Percentiles rank a stretch among this genome's conserved stretches.
Conservation (phyloP, 2,888 invertebrate genomes). For the Chalcis sispes region DNA sequence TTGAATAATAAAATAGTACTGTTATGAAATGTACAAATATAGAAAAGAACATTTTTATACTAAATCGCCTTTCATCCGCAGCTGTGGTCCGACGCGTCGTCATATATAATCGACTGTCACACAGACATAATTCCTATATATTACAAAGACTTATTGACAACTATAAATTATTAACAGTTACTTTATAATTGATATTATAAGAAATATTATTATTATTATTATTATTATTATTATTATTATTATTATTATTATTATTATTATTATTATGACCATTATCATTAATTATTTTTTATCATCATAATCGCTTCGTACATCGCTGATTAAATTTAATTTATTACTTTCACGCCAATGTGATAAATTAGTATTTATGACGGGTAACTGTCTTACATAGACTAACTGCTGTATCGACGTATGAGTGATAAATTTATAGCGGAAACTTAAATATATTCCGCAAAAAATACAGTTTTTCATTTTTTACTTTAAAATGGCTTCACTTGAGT, state of each 20-base stretch:
- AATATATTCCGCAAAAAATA: constrained; percentile 22
- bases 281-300: constrained; percentile 44
- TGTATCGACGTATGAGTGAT: constrained; percentile 41
- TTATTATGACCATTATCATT: constrained; percentile 37
- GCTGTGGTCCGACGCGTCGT: constrained; percentile 56
- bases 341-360: constrained; percentile 67
- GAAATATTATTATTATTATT: constrained; percentile 38
- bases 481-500: constrained; percentile 15
- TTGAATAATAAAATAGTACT: constrained; percentile 1
- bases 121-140: constrained; percentile 39
- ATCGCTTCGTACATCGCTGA: constrained; percentile 51
- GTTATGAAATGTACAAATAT: constrained; percentile 34
- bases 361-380: constrained; percentile 61
- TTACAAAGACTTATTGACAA: constrained; percentile 50
- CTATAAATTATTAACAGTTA: constrained; percentile 44
- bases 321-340: constrained; percentile 60
- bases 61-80: constrained; percentile 55
- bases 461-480: constrained; percentile 30
- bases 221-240: constrained; percentile 28
- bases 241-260: constrained; percentile 19
- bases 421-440: constrained; percentile 28
- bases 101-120: constrained; percentile 36
- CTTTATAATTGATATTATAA: constrained; percentile 46
- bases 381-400: constrained; percentile 49
- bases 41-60: constrained; percentile 31